phyloP scores from a whole-genome alignment of 1,140 invertebrate genomes.

The Drosophila sp. region DNA sequence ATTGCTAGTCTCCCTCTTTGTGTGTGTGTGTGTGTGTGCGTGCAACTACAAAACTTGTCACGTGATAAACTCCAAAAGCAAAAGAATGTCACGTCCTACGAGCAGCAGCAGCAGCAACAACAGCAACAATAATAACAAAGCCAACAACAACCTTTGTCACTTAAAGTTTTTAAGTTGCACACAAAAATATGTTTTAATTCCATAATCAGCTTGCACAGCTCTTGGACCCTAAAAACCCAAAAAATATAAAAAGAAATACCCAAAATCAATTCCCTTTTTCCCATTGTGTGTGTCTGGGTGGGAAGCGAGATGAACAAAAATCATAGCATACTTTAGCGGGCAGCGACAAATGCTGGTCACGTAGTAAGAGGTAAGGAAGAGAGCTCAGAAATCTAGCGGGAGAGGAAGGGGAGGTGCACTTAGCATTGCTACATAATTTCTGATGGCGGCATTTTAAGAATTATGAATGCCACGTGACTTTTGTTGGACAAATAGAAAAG shows the following conservation, averaged over 20 bases:
- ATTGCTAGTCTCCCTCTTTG: conserved; percentile 15
- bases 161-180: conserved; percentile 75
- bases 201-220: conserved; percentile 69
- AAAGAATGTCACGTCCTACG: conserved; percentile 67
- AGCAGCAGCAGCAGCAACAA: not conserved
- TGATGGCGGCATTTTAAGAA: conserved; percentile 82
- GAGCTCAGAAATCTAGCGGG: not conserved
- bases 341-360: conserved; percentile 67
- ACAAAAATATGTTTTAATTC: conserved; percentile 80
- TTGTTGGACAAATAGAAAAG: conserved; percentile 60
- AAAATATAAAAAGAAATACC: conserved; percentile 12
- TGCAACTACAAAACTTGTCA: conserved; percentile 57
- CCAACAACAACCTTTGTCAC: conserved; percentile 76
- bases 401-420: conserved; percentile 54
- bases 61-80: conserved; percentile 70
- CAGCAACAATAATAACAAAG: conserved; percentile 19
- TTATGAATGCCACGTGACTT: conserved; percentile 83
- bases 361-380: conserved; percentile 31
- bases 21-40: conserved; percentile 31
- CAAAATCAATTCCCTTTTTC: conserved; percentile 67
- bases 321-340: conserved; percentile 56
- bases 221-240: conserved; percentile 35
- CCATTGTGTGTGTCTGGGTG: not conserved
- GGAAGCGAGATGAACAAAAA: conserved; percentile 15
- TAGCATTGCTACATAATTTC: conserved; percentile 79